phyloP scores from a whole-genome alignment of 2,797 vertebrate species.

The Lindbergichthys nudifrons region DNA sequence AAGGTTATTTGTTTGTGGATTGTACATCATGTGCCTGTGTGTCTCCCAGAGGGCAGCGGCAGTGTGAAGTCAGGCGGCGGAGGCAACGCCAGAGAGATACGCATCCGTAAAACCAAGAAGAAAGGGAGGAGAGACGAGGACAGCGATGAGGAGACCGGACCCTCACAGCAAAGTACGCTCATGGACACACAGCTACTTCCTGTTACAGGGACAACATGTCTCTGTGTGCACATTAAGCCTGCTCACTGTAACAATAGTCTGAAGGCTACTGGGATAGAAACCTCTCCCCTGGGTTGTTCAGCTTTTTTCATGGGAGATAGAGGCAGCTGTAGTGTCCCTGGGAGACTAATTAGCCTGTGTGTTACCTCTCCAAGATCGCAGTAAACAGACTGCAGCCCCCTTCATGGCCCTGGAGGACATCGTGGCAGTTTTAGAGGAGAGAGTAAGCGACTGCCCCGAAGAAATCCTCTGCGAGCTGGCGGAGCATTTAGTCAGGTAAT shows the following conservation, averaged over 20 bases:
- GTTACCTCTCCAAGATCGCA: slow-evolving; percentile 83
- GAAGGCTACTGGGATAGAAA: slow-evolving; percentile 41
- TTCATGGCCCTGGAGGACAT: slow-evolving; percentile 93
- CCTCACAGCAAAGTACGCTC: slow-evolving; percentile 75
- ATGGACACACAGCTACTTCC: not conserved
- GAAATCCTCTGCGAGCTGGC: slow-evolving; percentile 92
- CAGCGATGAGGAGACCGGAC: slow-evolving; percentile 89
- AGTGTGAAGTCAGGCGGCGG: slow-evolving; percentile 88
- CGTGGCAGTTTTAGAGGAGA: slow-evolving; percentile 85
- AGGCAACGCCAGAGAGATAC: slow-evolving; percentile 93
- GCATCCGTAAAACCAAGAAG: slow-evolving; percentile 93
- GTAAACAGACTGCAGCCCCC: slow-evolving; percentile 84
- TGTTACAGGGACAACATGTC: slow-evolving; percentile 19
- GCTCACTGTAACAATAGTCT: slow-evolving; percentile 52
- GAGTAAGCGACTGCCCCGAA: slow-evolving; percentile 89
- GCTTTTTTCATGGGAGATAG: slow-evolving; percentile 21
- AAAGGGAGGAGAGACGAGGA: slow-evolving; percentile 92
- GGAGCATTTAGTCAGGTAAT: slow-evolving; percentile 89
- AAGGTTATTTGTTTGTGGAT: not conserved
- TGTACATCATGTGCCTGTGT: not conserved
- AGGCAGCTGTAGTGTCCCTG: slow-evolving; percentile 41
- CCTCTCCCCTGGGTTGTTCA: slow-evolving; percentile 47
- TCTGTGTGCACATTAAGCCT: slow-evolving; percentile 45
- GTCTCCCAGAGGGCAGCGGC: slow-evolving; percentile 89
- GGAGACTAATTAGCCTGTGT: slow-evolving; percentile 62